Percentiles rank a stretch among this genome's conserved stretches.
These are phyloP conservation scores for Antechinus stuartii DNA, from an alignment of 2,113 vertebrate genomes.

Conservation along the genomic window DNA sequence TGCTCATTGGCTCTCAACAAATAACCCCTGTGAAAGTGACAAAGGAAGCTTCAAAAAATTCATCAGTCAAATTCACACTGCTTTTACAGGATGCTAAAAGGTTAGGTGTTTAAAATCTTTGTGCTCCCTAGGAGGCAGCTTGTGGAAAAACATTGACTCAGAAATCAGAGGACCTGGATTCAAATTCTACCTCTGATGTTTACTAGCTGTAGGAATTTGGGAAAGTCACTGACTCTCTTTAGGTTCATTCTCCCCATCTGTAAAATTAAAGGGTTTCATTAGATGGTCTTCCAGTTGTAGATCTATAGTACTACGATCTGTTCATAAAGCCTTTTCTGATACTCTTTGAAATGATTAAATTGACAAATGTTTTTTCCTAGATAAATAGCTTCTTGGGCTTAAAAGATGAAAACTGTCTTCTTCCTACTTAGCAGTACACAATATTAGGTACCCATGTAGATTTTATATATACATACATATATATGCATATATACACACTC, in stretches of 20 bases:
- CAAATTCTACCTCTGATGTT: constrained; percentile 18
- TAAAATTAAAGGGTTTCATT: constrained; percentile 13
- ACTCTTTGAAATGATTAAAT: background rate
- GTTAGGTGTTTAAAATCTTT: background rate
- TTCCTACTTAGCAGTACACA: constrained; percentile 5
- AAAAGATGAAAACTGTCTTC: constrained; percentile 14
- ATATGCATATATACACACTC: background rate
- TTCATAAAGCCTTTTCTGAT: background rate
- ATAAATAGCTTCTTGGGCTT: background rate
- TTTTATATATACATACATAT: too few species aligned
- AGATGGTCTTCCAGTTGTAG: background rate
- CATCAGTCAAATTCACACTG: background rate
- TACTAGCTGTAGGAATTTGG: background rate
- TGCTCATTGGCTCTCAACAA: constrained; percentile 15
- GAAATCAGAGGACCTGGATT: constrained; percentile 16
- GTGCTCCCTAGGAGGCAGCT: background rate
- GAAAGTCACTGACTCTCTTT: constrained; percentile 30
- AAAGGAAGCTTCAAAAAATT: constrained; percentile 14
- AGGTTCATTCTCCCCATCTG: constrained; percentile 42
- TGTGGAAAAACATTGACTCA: constrained; percentile 3
- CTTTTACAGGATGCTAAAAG: background rate
- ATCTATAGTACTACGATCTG: background rate
- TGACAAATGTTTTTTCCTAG: constrained; percentile 18
- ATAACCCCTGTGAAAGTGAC: background rate
- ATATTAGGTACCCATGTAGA: background rate